A percentile compares a stretch with the other conserved stretches of the same genome.
phyloP scores from a whole-genome alignment of 2,113 vertebrate genomes.

The Pedionomus torquatus region DNA sequence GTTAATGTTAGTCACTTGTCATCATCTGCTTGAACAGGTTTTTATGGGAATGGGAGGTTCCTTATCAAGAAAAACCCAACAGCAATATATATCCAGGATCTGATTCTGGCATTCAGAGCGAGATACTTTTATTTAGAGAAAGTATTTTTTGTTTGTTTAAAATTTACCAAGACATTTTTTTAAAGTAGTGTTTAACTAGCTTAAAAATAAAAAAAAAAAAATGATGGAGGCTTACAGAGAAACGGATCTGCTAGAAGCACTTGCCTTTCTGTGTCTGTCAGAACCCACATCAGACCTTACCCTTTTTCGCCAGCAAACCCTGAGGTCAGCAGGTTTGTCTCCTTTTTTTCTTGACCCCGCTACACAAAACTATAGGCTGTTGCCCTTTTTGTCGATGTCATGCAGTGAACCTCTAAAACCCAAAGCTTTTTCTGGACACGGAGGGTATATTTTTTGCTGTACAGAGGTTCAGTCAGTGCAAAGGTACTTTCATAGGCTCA shows the following conservation, averaged over 20 bases:
- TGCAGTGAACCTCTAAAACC: not conserved
- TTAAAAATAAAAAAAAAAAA: not conserved
- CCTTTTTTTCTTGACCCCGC: not conserved
- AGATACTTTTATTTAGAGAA: not conserved
- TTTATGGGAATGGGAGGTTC: not conserved
- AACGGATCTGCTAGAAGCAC: not conserved
- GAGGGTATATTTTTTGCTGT: not conserved
- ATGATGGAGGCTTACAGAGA: not conserved
- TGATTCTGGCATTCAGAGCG: not conserved
- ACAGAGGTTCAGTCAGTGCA: not conserved
- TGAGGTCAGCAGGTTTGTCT: not conserved
- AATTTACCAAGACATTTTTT: not conserved
- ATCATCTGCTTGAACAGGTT: not conserved
- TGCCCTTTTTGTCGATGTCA: rapidly evolving
- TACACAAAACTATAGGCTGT: rapidly evolving
- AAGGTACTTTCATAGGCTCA: not conserved
- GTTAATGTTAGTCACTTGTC: not conserved
- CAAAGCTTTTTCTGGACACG: not conserved
- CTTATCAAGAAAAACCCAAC: not conserved
- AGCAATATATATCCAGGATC: not conserved
- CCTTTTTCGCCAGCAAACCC: not conserved
- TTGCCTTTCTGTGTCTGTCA: not conserved
- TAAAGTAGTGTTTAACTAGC: not conserved
- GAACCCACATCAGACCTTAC: not conserved
- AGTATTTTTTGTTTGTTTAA: not conserved